Percentiles rank a stretch among this genome's conserved stretches.
phyloP scores from a whole-genome alignment of 1,140 invertebrate species.

The Eumaeus atala region DNA sequence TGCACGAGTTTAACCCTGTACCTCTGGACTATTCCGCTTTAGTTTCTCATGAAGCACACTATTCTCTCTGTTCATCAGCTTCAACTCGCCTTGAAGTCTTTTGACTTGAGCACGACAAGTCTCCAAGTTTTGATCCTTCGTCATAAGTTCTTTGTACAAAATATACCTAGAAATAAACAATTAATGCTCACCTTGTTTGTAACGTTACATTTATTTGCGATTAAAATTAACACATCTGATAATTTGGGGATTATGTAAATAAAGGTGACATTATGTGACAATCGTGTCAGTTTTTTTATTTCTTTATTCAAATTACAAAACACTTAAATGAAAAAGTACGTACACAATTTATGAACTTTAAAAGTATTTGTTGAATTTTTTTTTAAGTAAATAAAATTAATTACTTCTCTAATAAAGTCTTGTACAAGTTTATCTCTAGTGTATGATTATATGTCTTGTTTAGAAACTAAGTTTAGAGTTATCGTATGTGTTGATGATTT shows the following conservation, averaged over 20 bases:
- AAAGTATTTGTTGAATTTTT: too few relatives aligned
- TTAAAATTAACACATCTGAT: constrained; percentile 4
- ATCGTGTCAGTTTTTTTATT: not conserved
- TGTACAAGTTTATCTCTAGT: too few relatives aligned
- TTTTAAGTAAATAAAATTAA: too few relatives aligned
- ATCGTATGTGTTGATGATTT: too few relatives aligned
- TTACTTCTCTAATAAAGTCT: too few relatives aligned
- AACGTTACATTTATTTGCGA: constrained; percentile 31
- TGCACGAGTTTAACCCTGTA: constrained; percentile 17
- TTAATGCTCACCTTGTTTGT: constrained; percentile 35
- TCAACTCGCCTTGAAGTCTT: constrained; percentile 54
- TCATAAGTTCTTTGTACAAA: constrained; percentile 61
- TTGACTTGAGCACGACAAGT: constrained; percentile 55
- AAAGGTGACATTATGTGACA: constrained; percentile 1
- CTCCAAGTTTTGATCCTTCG: constrained; percentile 59
- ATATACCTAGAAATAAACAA: constrained; percentile 44
- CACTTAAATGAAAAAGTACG: too few relatives aligned
- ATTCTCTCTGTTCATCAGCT: constrained; percentile 58
- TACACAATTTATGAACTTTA: too few relatives aligned
- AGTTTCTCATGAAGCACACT: constrained; percentile 46
- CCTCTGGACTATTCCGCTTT: constrained; percentile 53
- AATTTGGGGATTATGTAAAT: not conserved
- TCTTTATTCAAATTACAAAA: not conserved
- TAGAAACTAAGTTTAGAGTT: too few relatives aligned
- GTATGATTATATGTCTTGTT: too few relatives aligned